Conservation (phyloP, 2,888 invertebrate species). For the Mythimna loreyi region DNA sequence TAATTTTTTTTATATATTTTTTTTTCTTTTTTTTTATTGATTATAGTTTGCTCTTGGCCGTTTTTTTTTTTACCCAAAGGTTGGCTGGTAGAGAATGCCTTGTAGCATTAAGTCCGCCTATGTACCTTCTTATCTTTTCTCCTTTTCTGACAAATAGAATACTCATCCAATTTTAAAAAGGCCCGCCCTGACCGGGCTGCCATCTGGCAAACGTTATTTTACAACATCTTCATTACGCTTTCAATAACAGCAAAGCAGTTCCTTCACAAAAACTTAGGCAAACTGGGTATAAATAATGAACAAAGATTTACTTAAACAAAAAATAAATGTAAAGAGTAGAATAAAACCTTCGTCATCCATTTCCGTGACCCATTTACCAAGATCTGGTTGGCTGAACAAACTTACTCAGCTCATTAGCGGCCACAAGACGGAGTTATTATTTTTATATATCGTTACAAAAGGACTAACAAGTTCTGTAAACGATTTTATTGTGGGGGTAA, state of each 20-base stretch:
- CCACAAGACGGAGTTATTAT: conserved; percentile 10
- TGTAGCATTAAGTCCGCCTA: no score
- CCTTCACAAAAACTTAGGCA: not conserved
- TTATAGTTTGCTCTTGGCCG: no score
- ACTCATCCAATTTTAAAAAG: no score
- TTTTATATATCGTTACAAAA: conserved; percentile 9
- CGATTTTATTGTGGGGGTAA: not conserved
- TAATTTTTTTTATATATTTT: no score
- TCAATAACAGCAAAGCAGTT: not conserved
- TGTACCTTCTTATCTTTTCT: no score
- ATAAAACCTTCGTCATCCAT: conserved; percentile 12
- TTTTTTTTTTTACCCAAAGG: no score
- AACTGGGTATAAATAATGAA: conserved; percentile 11
- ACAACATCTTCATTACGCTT: no score
- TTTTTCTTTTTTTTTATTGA: no score
- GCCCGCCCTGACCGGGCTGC: no score
- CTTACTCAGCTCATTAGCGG: conserved; percentile 45
- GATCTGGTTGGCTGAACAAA: conserved; percentile 17
- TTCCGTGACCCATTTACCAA: conserved; percentile 25
- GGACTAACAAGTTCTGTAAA: not conserved
- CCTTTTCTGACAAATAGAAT: no score
- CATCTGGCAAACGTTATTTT: no score
- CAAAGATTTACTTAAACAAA: conserved; percentile 4
- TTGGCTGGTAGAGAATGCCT: no score
- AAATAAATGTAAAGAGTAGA: conserved; percentile 16